A percentile compares a stretch with the other conserved stretches of the same genome.
Evolutionary conservation across 2,797 vertebrate species (phyloP).

Genomic region (Phylloscopus collybita): DNA sequence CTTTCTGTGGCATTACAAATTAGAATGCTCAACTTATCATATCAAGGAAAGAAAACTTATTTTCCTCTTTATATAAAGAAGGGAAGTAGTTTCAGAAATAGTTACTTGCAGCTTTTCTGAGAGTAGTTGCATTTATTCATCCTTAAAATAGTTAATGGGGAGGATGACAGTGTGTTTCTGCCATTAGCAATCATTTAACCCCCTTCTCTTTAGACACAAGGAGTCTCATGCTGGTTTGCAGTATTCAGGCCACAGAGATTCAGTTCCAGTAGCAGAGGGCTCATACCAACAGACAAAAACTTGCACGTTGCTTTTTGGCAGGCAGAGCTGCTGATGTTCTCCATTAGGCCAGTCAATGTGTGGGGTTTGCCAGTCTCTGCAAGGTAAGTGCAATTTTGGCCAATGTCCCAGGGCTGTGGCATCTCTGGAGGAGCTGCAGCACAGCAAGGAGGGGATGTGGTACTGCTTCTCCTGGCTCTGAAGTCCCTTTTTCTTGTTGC

Average conservation of each 20-base stretch:
- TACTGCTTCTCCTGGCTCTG: background rate
- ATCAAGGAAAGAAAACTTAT: background rate
- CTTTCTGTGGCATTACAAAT: background rate
- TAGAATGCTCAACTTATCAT: background rate
- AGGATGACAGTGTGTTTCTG: background rate
- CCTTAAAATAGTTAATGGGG: background rate
- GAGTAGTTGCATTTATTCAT: background rate
- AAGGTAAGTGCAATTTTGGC: constrained; percentile 60
- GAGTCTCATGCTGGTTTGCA: background rate
- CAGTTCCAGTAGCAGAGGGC: accelerated
- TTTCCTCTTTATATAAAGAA: background rate
- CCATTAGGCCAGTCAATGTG: background rate
- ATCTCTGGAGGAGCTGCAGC: background rate
- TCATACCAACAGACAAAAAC: background rate
- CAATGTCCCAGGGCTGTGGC: background rate
- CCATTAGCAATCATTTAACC: background rate
- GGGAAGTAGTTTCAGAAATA: background rate
- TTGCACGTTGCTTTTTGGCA: background rate
- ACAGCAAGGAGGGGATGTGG: background rate
- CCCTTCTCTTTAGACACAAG: background rate
- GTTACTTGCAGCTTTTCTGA: background rate
- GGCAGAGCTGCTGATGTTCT: background rate
- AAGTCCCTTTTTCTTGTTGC: background rate
- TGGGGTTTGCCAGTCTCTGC: constrained; percentile 13
- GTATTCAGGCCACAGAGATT: background rate